phyloP scores from a whole-genome alignment of 2,797 vertebrate genomes.

The Otolemur crassicaudatus region DNA sequence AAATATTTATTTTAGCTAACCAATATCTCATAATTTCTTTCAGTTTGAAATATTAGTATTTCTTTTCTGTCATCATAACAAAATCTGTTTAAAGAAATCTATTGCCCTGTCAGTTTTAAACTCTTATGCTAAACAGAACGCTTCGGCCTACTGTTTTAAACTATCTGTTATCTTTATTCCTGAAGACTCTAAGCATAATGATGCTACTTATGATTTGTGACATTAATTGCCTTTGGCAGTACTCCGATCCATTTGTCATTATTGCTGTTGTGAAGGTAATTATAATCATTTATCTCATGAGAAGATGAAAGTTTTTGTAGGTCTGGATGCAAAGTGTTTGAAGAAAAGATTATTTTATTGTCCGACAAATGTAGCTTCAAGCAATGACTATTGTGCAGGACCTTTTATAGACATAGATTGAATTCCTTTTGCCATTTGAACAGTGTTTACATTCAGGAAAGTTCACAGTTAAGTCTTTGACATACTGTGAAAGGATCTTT shows the following conservation, averaged over 20 bases:
- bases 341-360: slow-evolving; percentile 70
- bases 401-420: slow-evolving; percentile 81
- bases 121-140: background rate
- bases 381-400: slow-evolving; percentile 73
- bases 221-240: background rate
- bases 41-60: slow-evolving; percentile 45
- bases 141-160: slow-evolving; percentile 23
- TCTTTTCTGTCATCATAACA: slow-evolving; percentile 15
- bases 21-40: background rate
- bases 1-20: slow-evolving; percentile 46
- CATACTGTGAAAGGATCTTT: slow-evolving; percentile 79
- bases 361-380: slow-evolving; percentile 46
- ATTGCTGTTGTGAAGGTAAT: background rate
- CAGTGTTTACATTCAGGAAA: slow-evolving; percentile 82
- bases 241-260: background rate
- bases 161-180: background rate
- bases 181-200: background rate
- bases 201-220: background rate
- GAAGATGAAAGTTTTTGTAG: slow-evolving; percentile 14
- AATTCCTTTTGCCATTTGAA: slow-evolving; percentile 80
- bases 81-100: slow-evolving; percentile 43
- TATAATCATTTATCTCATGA: background rate
- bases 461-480: slow-evolving; percentile 76
- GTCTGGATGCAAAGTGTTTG: slow-evolving; percentile 55
- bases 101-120: slow-evolving; percentile 5